Base-by-base conservation (phyloP, 2,113 vertebrate species). In the Sylvietta virens region DNA sequence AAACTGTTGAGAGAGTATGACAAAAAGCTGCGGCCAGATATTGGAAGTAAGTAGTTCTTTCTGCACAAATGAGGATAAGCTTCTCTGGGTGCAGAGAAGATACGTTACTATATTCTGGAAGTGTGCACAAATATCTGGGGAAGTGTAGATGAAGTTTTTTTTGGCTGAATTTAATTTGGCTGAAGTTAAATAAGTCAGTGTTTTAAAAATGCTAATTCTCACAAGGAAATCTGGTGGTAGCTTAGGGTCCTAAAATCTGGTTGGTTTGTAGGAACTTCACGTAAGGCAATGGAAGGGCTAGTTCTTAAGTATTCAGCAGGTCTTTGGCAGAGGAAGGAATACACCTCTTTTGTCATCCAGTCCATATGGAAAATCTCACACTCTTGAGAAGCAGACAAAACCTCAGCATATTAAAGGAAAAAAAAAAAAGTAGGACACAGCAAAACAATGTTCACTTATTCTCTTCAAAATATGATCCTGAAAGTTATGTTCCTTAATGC, bases 1-100 rank as follows among this genome's bases (percentile, higher is more conserved):
- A 98, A 98, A 92, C 91, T 99, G 71, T 97, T 99, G 90, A 98
- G 98, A 96, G 99, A 99, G 72, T 99, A 99, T 58, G 99, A 99
- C 82, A 99, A 98, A 96, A 99, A 99, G 72, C 98, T 99, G 84
- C 98, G 99, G 7, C 99, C 99, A 11, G 99, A 99, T 91, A 99
- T 99, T 81, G 99, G 99, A 98, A 98, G 99, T 99, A 96, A 98
- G 98, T 98, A 77, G 16, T 47, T 21, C 26, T 62, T 97, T 94
- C 35, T 79, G 33, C 58, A 27, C 51, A 57, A 40, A 21, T 53
- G n/a, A 66, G 16, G 35, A 54, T 58, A 48, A 57, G 20, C 74
- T 48, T 28, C 35, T 24, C 27, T 3, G 4, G 27, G 39, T 64
- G 28, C 50, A 76, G 42, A 71, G 53, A 73, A 70, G 23, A 40